These are phyloP conservation scores for Cygnus buccinator DNA, from an alignment of 2,113 vertebrate species.

Conservation along the genomic window DNA sequence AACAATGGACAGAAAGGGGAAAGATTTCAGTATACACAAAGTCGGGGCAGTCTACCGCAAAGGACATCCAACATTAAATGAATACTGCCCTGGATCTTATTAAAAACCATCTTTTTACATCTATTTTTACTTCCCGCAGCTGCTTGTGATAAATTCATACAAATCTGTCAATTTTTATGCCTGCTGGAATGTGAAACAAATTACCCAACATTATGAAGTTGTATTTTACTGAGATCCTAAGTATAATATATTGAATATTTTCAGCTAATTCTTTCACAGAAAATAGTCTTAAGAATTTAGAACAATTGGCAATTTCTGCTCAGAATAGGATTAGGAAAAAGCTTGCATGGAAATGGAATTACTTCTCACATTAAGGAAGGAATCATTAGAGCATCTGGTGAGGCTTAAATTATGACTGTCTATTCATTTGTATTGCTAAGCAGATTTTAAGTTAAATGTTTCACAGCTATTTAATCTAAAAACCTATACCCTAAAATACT, in stretches of 20 bases:
- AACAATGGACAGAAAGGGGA: neutral
- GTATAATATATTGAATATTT: neutral
- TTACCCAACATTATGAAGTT: neutral
- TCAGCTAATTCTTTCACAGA: neutral
- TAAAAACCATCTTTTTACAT: neutral
- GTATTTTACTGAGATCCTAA: neutral
- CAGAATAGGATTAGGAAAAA: slow-evolving; percentile 48
- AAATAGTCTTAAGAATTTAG: neutral
- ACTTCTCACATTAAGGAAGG: slow-evolving; percentile 55
- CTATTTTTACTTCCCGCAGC: slow-evolving; percentile 30
- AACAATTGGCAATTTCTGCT: slow-evolving; percentile 48
- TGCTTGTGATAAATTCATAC: neutral
- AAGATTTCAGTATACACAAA: neutral
- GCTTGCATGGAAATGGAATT: slow-evolving; percentile 43
- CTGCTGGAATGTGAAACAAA: neutral
- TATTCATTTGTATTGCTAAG: slow-evolving; percentile 29
- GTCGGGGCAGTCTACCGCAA: neutral
- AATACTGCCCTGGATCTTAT: neutral
- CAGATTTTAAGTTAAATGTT: slow-evolving; percentile 28
- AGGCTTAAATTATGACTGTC: slow-evolving; percentile 25
- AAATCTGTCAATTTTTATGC: neutral
- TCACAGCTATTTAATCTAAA: slow-evolving; percentile 27
- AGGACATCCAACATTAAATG: neutral
- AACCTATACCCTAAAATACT: neutral
- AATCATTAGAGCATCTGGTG: slow-evolving; percentile 58